Conservation (phyloP, 2,888 invertebrate species). For the Tenthredo livida region DNA sequence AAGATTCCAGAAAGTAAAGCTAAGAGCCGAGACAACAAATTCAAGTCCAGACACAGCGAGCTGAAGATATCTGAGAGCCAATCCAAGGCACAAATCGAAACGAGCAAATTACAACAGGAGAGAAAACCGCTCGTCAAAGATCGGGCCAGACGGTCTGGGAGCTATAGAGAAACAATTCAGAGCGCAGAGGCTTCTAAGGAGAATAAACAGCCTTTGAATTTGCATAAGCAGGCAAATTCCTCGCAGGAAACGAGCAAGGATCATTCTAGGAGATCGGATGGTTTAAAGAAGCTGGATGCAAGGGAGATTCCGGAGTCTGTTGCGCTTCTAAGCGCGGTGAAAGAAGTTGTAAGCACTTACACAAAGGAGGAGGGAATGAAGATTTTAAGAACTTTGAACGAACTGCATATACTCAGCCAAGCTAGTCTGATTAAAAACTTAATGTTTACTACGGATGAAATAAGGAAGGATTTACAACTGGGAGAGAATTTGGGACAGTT, state of each 20-base stretch:
- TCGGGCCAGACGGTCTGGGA: slow-evolving; percentile 49
- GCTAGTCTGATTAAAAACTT: slow-evolving; percentile 70
- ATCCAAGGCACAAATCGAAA: slow-evolving; percentile 24
- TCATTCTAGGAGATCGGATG: slow-evolving; percentile 54
- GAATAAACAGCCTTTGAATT: slow-evolving; percentile 68
- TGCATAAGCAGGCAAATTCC: slow-evolving; percentile 61
- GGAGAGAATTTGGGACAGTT: slow-evolving; percentile 63
- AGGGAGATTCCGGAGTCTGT: slow-evolving; percentile 66
- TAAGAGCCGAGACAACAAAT: slow-evolving; percentile 46
- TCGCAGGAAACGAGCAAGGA: slow-evolving; percentile 45
- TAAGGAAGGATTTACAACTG: slow-evolving; percentile 66
- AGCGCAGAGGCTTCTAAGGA: slow-evolving; percentile 70
- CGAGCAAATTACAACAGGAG: slow-evolving; percentile 8
- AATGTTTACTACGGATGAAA: slow-evolving; percentile 69
- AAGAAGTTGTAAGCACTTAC: slow-evolving; percentile 70
- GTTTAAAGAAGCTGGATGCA: slow-evolving; percentile 61
- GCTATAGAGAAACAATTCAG: slow-evolving; percentile 54
- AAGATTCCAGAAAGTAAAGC: slow-evolving; percentile 55
- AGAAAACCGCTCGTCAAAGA: slow-evolving; percentile 41
- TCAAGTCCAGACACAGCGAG: slow-evolving; percentile 35
- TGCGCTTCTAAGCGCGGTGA: slow-evolving; percentile 69
- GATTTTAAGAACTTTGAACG: slow-evolving; percentile 69
- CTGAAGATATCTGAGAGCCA: neutral
- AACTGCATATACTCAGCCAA: slow-evolving; percentile 71
- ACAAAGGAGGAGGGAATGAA: slow-evolving; percentile 72